Evolutionary conservation across 2,797 vertebrate genomes (phyloP).

Genomic region (Gambelia wislizenii): DNA sequence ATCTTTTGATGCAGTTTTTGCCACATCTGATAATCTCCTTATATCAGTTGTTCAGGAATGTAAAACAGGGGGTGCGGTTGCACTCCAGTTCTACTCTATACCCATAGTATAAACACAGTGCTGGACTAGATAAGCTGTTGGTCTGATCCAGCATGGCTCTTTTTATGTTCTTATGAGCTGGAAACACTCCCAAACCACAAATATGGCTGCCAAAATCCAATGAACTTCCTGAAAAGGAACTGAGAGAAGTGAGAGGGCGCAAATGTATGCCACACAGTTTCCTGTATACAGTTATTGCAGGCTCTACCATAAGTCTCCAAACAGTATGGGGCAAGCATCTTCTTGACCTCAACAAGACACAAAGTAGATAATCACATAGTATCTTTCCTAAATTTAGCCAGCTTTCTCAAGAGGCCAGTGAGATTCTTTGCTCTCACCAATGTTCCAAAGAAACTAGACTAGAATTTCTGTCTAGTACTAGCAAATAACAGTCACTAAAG

Average conservation of each 20-base stretch:
- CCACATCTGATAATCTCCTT: no score
- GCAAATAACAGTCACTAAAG: neutral
- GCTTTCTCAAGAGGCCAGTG: neutral
- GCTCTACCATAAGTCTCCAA: neutral
- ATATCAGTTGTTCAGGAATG: neutral
- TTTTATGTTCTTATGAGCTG: no score
- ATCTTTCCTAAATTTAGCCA: neutral
- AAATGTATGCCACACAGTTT: neutral
- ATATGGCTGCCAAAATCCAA: neutral
- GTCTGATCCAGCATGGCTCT: no score
- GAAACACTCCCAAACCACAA: neutral
- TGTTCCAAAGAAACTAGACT: neutral
- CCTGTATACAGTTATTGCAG: neutral
- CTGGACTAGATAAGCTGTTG: no score
- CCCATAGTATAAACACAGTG: no score
- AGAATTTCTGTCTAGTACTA: neutral
- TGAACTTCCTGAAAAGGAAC: constrained; percentile 4
- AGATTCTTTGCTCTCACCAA: neutral
- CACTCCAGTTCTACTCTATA: no score
- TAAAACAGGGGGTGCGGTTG: no score
- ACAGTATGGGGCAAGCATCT: neutral
- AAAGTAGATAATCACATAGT: neutral
- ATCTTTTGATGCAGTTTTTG: no score
- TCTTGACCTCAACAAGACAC: neutral
- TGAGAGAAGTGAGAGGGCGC: no score